Evolutionary conservation across 1,140 invertebrate genomes (phyloP).

Genomic region (Oryzaephilus surinamensis): DNA sequence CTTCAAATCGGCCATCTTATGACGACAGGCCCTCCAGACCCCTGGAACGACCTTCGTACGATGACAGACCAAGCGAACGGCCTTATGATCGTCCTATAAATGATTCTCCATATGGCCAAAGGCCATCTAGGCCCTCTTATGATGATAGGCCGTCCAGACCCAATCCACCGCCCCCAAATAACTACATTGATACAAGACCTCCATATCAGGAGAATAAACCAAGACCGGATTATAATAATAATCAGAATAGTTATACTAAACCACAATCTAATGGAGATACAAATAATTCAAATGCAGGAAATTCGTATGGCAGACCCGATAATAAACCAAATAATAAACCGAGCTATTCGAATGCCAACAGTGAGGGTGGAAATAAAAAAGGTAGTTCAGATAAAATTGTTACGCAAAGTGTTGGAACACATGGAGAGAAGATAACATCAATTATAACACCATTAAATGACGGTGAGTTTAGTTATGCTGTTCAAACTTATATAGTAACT

Average conservation of each 20-base stretch:
- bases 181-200: no score
- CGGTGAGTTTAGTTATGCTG: slow-evolving; percentile 20
- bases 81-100: no score
- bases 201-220: not conserved
- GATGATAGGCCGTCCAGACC: no score
- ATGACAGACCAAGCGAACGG: no score
- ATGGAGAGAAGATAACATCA: slow-evolving; percentile 30
- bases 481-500: not conserved
- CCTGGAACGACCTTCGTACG: no score
- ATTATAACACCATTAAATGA: slow-evolving; percentile 30
- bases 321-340: slow-evolving; percentile 1
- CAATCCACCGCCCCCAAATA: no score
- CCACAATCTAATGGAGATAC: not conserved
- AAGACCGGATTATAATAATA: not conserved
- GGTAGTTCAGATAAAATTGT: slow-evolving; percentile 18
- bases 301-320: slow-evolving; percentile 7
- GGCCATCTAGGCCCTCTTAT: no score
- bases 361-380: not conserved
- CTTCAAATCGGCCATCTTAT: no score
- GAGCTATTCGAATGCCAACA: not conserved
- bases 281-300: no score
- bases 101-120: no score
- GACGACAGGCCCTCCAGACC: no score
- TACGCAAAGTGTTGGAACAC: slow-evolving; percentile 18
- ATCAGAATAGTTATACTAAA: not conserved